Base-by-base conservation (phyloP, 1,140 invertebrate genomes). In the Augochlora pura region DNA sequence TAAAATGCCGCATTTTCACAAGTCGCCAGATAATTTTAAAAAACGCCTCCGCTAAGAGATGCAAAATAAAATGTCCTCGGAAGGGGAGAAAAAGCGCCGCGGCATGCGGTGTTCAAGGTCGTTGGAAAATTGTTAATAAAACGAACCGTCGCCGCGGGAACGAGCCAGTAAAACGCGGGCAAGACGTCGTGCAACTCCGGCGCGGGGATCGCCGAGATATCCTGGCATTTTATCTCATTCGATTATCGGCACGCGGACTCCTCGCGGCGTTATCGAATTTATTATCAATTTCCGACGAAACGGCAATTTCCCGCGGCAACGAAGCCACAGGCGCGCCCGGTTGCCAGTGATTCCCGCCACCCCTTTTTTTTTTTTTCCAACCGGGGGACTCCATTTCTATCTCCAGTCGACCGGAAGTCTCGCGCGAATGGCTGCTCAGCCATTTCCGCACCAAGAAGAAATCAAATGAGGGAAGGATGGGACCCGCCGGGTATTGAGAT, bases 381-480 rank as follows among this genome's bases (percentile, higher is more conserved):
- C 60, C 71, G 49, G 81, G 84, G 76, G 87, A 92, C 91, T 93
- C 89, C 90, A 92, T 92, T 92, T 92, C 90, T 90, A 85, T 88
- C 87, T 90, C 83, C 89, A 90, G 86, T 88, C 86, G 82, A 79
- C 85, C 90, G 90, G 91, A 93, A 92, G 89, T 92, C 90, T 92
- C 87, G 90, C 72, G 82, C 92, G 91, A 93, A 93, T 91, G 91
- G 88, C 88, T 93, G 91, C 88, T 91, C 92, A 91, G 86, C 91
- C 91, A 93, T 93, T 92, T 93, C 92, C 92, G 92, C 83, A 87
- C 85, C 80, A 76, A 74, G 83, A 88, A 92, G 90, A 91, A 93
- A 91, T 91, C 87, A 86, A 90, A 92, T 91, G 88, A 92, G 86
- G 83, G 86, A 88, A 90, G 70, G 81, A 80, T 81, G 75, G 84